Conservation (phyloP, 2,113 vertebrate species). For the Misgurnus mizolepis region DNA sequence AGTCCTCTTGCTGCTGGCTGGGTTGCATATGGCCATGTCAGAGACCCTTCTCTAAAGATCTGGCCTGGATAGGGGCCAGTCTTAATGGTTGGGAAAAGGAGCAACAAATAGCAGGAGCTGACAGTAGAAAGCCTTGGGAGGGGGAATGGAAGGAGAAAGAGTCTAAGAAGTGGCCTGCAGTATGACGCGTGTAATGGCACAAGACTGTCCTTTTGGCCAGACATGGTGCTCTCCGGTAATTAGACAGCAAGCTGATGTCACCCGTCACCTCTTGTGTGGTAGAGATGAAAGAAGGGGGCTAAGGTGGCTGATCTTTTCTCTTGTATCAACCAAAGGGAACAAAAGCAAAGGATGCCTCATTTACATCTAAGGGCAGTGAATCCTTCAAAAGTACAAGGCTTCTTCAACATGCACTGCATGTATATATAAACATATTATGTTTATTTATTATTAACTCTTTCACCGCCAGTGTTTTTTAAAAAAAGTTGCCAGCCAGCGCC, state of each 20-base stretch:
- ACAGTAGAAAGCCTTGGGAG: constrained; percentile 42
- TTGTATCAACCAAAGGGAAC: constrained; percentile 21
- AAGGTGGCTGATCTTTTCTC: constrained; percentile 28
- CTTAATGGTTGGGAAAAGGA: constrained; percentile 53
- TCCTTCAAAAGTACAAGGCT: constrained; percentile 3
- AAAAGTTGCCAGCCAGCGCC: too few relatives aligned
- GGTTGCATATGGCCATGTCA: constrained; percentile 40
- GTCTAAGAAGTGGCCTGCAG: constrained; percentile 23
- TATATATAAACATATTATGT: not conserved
- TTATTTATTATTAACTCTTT: too few relatives aligned
- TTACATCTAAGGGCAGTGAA: constrained; percentile 15
- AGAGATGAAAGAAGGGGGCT: constrained; percentile 20
- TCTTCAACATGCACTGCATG: not conserved
- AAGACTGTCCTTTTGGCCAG: constrained; percentile 36
- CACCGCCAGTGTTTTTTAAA: too few relatives aligned
- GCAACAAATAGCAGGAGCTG: constrained; percentile 50
- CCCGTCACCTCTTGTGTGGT: constrained; percentile 15
- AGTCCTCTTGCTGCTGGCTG: constrained; percentile 31
- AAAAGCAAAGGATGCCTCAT: constrained; percentile 38
- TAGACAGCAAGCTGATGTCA: constrained; percentile 42
- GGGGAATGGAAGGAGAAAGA: constrained; percentile 14
- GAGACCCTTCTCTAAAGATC: constrained; percentile 45
- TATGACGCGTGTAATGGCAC: constrained; percentile 39
- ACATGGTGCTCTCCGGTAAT: constrained; percentile 52
- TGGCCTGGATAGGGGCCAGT: constrained; percentile 47